A percentile compares a stretch with the other conserved stretches of the same genome.
Conservation (phyloP, 2,888 invertebrate species). For the Falcaria lacertinaria region DNA sequence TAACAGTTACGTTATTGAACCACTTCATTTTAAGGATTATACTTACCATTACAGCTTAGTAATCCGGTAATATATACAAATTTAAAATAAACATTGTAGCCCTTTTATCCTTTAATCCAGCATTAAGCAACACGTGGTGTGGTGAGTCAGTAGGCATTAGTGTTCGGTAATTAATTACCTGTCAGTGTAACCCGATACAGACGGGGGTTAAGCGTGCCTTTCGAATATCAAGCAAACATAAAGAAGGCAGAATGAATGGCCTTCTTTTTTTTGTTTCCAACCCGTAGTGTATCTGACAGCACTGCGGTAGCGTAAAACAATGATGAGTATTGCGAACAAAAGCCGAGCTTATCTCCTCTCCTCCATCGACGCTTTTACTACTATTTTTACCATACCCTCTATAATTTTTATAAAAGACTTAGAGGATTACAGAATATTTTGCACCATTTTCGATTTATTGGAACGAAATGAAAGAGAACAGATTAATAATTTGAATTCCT, state of each 20-base stretch:
- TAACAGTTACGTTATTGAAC: no score
- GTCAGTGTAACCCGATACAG: constrained; percentile 10
- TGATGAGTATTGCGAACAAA: neutral
- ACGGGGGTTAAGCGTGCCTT: neutral
- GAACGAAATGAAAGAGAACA: no score
- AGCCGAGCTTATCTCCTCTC: neutral
- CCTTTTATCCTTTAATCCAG: neutral
- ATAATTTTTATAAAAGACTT: neutral
- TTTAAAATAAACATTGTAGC: neutral
- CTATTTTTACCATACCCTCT: neutral
- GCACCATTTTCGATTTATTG: no score
- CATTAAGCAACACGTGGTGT: neutral
- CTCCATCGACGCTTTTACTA: neutral
- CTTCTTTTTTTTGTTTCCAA: neutral
- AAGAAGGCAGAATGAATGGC: neutral
- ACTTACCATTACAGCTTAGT: no score
- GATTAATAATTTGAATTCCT: no score
- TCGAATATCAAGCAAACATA: neutral
- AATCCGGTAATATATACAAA: no score
- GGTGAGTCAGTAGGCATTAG: neutral
- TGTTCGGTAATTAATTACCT: constrained; percentile 45
- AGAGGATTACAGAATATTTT: no score
- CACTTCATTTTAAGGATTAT: no score
- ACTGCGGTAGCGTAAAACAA: neutral
- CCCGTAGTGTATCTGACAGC: neutral